phyloP scores from a whole-genome alignment of 2,113 vertebrate species.

The Brachirus orientalis region DNA sequence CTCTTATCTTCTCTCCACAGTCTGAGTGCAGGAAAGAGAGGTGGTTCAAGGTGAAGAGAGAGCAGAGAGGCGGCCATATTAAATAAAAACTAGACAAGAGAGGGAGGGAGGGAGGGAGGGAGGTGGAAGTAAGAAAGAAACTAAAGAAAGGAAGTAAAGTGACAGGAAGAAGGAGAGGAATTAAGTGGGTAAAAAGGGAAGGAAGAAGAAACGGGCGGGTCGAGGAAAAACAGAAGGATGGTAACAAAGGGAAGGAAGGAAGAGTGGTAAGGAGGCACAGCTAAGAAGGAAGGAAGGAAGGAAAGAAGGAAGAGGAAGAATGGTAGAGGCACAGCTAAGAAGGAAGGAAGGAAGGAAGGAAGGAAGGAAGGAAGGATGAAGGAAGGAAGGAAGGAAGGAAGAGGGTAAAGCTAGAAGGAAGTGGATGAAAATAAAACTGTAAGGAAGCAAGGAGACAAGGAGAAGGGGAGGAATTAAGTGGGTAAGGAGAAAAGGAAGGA shows the following conservation, averaged over 20 bases:
- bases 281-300: no score
- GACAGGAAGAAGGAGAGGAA: background rate
- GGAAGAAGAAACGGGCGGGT: background rate
- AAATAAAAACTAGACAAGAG: conserved; percentile 44
- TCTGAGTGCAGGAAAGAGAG: conserved; percentile 59
- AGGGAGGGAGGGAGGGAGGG: background rate
- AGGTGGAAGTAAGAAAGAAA: background rate
- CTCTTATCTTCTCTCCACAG: conserved; percentile 78
- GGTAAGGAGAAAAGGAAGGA: background rate
- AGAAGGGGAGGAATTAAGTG: background rate
- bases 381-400: no score
- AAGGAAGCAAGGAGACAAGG: no score
- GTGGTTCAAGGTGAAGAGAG: conserved; percentile 76
- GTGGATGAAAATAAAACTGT: background rate
- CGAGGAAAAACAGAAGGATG: background rate
- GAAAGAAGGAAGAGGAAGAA: background rate
- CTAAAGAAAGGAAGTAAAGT: no score
- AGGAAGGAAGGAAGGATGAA: no score
- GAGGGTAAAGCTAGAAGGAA: no score
- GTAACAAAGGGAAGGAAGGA: background rate
- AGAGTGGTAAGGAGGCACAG: background rate
- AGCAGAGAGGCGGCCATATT: conserved; percentile 60
- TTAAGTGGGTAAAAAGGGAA: no score
- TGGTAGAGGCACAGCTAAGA: no score
- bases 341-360: no score